These are phyloP conservation scores for Thymelicus sylvestris DNA, from an alignment of 2,888 invertebrate genomes.

Conservation along the genomic window DNA sequence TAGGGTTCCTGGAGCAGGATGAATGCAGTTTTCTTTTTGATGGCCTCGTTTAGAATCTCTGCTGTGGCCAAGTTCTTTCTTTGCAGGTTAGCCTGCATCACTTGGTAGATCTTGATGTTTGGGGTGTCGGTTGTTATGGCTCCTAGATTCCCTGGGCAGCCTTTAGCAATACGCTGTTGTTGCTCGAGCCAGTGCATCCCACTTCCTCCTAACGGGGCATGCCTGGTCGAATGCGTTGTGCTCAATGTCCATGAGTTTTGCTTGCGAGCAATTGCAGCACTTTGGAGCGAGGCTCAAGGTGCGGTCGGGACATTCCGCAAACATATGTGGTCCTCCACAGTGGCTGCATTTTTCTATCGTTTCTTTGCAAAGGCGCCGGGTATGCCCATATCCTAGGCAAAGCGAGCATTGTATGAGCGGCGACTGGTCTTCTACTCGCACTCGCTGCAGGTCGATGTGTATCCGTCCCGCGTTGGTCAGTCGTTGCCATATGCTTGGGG, in stretches of 20 bases:
- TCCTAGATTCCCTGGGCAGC: neutral
- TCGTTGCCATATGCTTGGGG: constrained; percentile 12
- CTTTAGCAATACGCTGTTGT: constrained; percentile 32
- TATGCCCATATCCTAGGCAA: constrained; percentile 32
- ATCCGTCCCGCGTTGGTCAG: neutral
- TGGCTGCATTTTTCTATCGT: constrained; percentile 26
- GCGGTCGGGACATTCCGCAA: constrained; percentile 4
- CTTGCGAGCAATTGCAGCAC: constrained; percentile 25
- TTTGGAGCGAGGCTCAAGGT: neutral
- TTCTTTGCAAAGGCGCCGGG: neutral
- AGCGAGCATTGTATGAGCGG: constrained; percentile 29
- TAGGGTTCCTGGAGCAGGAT: constrained; percentile 30
- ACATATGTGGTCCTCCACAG: constrained; percentile 23
- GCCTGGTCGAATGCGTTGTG: constrained; percentile 30
- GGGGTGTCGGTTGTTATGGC: too few species aligned
- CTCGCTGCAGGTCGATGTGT: constrained; percentile 22
- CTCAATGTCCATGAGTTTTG: neutral
- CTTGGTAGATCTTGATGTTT: neutral
- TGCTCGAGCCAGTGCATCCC: constrained; percentile 14
- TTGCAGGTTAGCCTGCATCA: constrained; percentile 12
- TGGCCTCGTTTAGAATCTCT: too few species aligned
- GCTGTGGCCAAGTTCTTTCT: neutral
- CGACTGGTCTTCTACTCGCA: constrained; percentile 24
- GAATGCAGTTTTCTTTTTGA: neutral
- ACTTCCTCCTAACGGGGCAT: neutral